Evolutionary conservation across 2,797 vertebrate genomes (phyloP).

Genomic region (Eurystomus glaucurus): DNA sequence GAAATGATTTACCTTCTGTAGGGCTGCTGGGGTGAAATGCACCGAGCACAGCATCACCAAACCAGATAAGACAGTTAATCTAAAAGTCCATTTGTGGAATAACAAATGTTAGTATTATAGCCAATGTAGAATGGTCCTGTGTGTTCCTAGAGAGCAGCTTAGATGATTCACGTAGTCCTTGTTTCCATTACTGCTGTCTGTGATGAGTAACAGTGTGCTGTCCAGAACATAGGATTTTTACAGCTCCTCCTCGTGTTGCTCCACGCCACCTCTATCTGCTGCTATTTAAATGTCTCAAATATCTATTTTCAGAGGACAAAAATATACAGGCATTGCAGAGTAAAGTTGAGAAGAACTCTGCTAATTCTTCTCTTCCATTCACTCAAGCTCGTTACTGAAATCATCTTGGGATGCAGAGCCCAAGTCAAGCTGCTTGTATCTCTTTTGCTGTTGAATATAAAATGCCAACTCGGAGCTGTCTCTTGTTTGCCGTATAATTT

Average conservation of each 20-base stretch:
- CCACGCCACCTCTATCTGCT: slow-evolving; percentile 22
- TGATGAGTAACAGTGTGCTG: background rate
- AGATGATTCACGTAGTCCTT: background rate
- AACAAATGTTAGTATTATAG: background rate
- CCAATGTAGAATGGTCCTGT: background rate
- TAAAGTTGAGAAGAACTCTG: slow-evolving; percentile 32
- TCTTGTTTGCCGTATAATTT: slow-evolving; percentile 10
- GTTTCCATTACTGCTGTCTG: background rate
- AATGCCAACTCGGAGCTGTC: background rate
- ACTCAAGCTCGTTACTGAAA: background rate
- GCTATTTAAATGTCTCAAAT: slow-evolving; percentile 29
- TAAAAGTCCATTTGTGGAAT: background rate
- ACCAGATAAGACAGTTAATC: slow-evolving; percentile 3
- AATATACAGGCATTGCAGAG: background rate
- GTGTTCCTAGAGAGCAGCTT: slow-evolving; percentile 20
- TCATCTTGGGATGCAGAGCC: background rate
- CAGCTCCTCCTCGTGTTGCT: slow-evolving; percentile 33
- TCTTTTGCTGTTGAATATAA: slow-evolving; percentile 48
- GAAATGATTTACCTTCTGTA: background rate
- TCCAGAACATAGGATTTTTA: background rate
- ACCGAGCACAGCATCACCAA: background rate
- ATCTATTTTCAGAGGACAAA: background rate
- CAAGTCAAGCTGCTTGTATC: slow-evolving; percentile 29
- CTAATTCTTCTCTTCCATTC: background rate
- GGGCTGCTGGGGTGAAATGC: background rate